These are phyloP conservation scores for Trinorchestia longiramus DNA, from an alignment of 1,140 invertebrate genomes.

Conservation along the genomic window DNA sequence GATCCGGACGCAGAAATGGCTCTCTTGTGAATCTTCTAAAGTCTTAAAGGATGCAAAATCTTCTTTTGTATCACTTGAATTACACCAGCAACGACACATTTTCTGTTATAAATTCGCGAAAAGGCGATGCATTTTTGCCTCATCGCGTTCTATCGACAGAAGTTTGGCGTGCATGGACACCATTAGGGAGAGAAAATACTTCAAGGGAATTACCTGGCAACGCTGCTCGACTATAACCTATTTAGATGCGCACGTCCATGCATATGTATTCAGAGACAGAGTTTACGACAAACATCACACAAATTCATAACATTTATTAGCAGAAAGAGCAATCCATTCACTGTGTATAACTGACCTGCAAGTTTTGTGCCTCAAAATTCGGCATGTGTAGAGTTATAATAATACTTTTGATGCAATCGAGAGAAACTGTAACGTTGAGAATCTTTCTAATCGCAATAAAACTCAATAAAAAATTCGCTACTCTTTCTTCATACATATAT, in stretches of 20 bases:
- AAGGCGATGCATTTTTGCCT: not conserved
- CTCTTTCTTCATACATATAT: too few species aligned
- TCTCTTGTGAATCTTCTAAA: not conserved
- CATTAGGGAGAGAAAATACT: not conserved
- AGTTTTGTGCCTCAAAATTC: too few species aligned
- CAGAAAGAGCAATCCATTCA: too few species aligned
- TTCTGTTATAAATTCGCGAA: not conserved
- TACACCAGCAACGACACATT: not conserved
- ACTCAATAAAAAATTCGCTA: too few species aligned
- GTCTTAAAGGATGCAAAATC: conserved; percentile 28
- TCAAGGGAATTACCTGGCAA: not conserved
- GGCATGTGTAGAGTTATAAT: too few species aligned
- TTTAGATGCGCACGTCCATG: not conserved
- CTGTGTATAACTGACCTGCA: too few species aligned
- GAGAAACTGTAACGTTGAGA: too few species aligned
- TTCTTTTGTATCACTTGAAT: conserved; percentile 54
- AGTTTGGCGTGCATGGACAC: not conserved
- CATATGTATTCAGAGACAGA: not conserved
- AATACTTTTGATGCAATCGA: too few species aligned
- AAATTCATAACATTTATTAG: not conserved
- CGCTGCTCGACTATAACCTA: not conserved
- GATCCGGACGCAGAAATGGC: not conserved
- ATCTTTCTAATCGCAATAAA: too few species aligned
- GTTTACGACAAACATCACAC: not conserved
- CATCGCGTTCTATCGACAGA: conserved; percentile 1